phyloP scores from a whole-genome alignment of 2,797 vertebrate species.

The Lepus townsendii region DNA sequence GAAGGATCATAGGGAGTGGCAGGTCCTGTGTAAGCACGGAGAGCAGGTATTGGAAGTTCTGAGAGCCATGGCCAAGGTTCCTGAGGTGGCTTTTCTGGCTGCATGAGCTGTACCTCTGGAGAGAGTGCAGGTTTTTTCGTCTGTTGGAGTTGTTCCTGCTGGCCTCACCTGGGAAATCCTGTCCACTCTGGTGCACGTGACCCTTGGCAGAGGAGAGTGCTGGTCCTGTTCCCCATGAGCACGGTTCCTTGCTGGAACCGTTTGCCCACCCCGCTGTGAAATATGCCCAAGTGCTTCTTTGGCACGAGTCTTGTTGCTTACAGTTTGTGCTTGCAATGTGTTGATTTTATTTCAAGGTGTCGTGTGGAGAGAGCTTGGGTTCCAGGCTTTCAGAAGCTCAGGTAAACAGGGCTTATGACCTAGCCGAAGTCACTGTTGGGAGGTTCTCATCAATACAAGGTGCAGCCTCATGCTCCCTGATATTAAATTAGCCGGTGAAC shows the following conservation, averaged over 20 bases:
- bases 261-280: constrained; percentile 43
- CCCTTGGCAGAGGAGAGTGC: constrained; percentile 33
- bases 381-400: constrained; percentile 39
- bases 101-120: not conserved
- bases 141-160: not conserved
- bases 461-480: not conserved
- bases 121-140: constrained; percentile 24
- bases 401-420: not conserved
- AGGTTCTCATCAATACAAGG: not conserved
- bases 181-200: constrained; percentile 19
- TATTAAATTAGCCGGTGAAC: not conserved
- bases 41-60: not conserved
- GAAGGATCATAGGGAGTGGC: not conserved
- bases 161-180: not conserved
- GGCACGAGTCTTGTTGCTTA: not conserved
- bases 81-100: not conserved
- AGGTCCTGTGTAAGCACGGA: not conserved
- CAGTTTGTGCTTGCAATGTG: not conserved
- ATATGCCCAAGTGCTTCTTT: constrained; percentile 40
- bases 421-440: not conserved
- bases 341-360: not conserved
- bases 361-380: not conserved
- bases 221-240: not conserved
- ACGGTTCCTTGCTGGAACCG: constrained; percentile 24
- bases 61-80: not conserved